Evolutionary conservation across 2,113 vertebrate species (phyloP).

Genomic region (Rhipidura dahli): DNA sequence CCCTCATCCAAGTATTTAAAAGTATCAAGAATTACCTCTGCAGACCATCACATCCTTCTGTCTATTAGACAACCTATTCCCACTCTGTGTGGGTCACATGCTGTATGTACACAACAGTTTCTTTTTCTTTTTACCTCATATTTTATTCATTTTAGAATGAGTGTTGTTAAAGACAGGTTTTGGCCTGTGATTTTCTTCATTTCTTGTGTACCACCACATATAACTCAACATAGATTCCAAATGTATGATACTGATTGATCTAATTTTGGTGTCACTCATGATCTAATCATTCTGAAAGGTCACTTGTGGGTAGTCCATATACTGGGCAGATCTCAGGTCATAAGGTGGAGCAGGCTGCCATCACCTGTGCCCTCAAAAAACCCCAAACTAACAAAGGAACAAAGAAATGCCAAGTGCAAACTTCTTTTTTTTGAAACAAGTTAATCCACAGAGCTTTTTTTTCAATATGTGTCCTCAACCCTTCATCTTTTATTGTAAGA

Average conservation of each 20-base stretch:
- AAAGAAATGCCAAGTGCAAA: neutral
- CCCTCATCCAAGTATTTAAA: neutral
- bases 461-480: neutral
- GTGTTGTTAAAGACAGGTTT: neutral
- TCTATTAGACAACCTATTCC: neutral
- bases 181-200: neutral
- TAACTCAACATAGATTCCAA: neutral
- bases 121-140: neutral
- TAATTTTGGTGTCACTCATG: neutral
- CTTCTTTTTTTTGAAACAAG: neutral
- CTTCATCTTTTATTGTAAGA: neutral
- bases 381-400: neutral
- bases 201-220: neutral
- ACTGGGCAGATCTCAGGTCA: neutral
- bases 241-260: neutral
- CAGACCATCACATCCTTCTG: accelerated
- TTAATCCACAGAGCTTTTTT: neutral
- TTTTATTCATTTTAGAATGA: neutral
- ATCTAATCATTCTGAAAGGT: neutral
- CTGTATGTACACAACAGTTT: neutral
- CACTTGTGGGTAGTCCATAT: neutral
- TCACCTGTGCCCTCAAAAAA: accelerated
- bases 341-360: neutral
- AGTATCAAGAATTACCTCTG: neutral
- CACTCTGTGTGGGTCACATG: accelerated